Evolutionary conservation across 2,888 invertebrate species (phyloP).

Genomic region (Callinectes sapidus): DNA sequence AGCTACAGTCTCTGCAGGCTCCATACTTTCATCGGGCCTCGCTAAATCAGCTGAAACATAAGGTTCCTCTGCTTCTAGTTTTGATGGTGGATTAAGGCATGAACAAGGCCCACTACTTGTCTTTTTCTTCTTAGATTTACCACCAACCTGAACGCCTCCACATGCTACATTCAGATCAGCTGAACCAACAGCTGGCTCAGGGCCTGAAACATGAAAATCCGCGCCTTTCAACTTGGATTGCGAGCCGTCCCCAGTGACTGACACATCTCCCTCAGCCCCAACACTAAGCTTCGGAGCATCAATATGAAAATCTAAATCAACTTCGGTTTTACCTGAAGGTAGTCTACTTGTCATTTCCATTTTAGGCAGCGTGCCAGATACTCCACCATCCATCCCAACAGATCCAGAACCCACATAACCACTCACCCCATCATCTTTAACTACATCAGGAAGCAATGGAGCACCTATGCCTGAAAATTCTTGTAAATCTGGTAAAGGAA

Average conservation of each 20-base stretch:
- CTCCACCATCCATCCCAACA: conserved; percentile 32
- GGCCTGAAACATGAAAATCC: neutral
- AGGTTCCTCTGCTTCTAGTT: conserved; percentile 51
- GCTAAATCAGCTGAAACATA: conserved; percentile 38
- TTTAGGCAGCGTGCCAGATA: conserved; percentile 32
- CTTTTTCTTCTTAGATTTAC: conserved; percentile 1
- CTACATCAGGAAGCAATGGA: conserved; percentile 61
- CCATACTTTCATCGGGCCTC: neutral
- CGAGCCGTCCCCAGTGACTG: neutral
- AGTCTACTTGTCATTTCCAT: conserved; percentile 18
- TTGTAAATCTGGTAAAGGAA: conserved; percentile 61
- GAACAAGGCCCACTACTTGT: conserved; percentile 50
- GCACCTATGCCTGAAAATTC: conserved; percentile 59
- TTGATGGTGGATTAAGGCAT: conserved; percentile 43
- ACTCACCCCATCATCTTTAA: conserved; percentile 51
- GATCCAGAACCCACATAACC: conserved; percentile 12
- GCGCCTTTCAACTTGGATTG: neutral
- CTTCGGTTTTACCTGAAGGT: conserved; percentile 14
- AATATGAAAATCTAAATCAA: conserved; percentile 26
- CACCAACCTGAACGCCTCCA: neutral
- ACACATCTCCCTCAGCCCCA: conserved; percentile 16
- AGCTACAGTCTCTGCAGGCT: neutral
- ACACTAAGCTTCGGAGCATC: conserved; percentile 35
- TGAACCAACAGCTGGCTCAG: neutral
- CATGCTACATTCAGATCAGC: neutral